Percentiles rank a stretch among this genome's conserved stretches.
Evolutionary conservation across 1,140 invertebrate species (phyloP).

Genomic region (Arion vulgaris): DNA sequence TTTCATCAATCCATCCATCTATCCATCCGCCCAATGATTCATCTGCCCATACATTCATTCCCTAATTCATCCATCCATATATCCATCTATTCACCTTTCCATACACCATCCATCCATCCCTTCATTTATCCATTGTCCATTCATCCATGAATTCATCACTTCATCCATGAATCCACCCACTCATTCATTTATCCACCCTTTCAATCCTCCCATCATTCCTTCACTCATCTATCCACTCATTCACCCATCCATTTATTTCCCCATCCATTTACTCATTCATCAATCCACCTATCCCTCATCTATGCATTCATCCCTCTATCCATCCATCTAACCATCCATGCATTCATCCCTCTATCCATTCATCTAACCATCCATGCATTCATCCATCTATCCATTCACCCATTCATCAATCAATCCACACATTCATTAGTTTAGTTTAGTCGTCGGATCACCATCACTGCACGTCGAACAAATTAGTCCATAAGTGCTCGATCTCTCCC

Average conservation of each 20-base stretch:
- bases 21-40: no score
- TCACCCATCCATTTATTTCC: neutral
- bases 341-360: neutral
- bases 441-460: no score
- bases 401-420: no score
- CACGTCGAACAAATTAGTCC: no score
- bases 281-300: neutral
- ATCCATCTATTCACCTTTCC: neutral
- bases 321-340: neutral
- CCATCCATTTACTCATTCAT: neutral
- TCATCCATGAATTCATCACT: neutral
- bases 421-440: no score
- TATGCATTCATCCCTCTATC: neutral
- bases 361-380: neutral
- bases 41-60: neutral
- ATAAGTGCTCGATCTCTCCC: no score
- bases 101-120: neutral
- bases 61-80: neutral
- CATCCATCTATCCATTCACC: no score
- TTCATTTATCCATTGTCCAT: neutral
- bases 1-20: neutral
- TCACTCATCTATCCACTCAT: neutral
- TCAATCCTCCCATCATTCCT: neutral
- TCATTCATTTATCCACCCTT: neutral
- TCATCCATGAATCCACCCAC: neutral